phyloP scores from a whole-genome alignment of 2,888 invertebrate species.

The Orthosia gothica region DNA sequence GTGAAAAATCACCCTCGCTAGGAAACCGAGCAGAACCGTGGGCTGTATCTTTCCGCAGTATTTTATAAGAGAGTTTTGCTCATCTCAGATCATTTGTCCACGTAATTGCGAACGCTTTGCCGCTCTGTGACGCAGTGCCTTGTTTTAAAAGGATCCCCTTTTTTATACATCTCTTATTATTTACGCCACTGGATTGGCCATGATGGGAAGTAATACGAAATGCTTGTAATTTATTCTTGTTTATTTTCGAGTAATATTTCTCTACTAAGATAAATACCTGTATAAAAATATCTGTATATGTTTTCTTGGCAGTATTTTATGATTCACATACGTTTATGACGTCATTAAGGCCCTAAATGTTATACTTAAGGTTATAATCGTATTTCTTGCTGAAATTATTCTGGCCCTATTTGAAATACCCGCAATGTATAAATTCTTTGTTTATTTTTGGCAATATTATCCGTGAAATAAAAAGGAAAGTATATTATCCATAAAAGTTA shows the following conservation, averaged over 20 bases:
- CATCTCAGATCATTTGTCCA: constrained; percentile 75
- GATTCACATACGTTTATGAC: constrained; percentile 57
- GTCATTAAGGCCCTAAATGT: constrained; percentile 50
- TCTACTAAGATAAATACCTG: constrained; percentile 29
- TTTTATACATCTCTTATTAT: constrained; percentile 65
- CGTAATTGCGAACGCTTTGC: constrained; percentile 76
- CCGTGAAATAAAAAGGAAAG: neutral
- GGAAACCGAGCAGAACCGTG: constrained; percentile 36
- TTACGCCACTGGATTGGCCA: constrained; percentile 54
- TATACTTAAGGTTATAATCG: constrained; percentile 34
- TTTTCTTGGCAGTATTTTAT: constrained; percentile 38
- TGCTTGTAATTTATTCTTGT: constrained; percentile 58
- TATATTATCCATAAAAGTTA: too few relatives aligned
- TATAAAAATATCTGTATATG: constrained; percentile 19
- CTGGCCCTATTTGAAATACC: constrained; percentile 24
- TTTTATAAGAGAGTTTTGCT: constrained; percentile 71
- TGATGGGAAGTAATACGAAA: constrained; percentile 60
- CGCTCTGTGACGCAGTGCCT: constrained; percentile 69
- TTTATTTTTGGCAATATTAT: too few relatives aligned
- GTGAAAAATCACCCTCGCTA: constrained; percentile 62
- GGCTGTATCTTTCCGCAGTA: constrained; percentile 63
- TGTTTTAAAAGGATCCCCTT: constrained; percentile 72
- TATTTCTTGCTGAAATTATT: constrained; percentile 31
- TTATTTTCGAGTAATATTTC: constrained; percentile 36
- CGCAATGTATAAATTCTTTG: too few relatives aligned